These are phyloP conservation scores for Torymus aiolomorphi DNA, from an alignment of 2,888 invertebrate species.

Conservation along the genomic window DNA sequence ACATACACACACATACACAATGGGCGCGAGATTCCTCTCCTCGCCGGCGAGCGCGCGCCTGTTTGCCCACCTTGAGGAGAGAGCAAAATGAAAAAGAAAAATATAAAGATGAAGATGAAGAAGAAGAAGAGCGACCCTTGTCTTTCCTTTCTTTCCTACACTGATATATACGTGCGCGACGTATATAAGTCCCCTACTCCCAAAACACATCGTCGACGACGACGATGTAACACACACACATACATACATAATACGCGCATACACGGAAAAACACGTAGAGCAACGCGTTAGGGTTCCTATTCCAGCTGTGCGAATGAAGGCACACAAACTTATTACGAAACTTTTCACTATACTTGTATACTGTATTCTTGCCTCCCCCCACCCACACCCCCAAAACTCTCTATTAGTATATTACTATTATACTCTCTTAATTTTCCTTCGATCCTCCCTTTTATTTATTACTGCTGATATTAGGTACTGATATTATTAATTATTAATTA, in stretches of 20 bases:
- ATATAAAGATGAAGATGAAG: background rate
- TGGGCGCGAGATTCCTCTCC: conserved; percentile 8
- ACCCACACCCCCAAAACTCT: too few relatives aligned
- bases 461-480: conserved; percentile 54
- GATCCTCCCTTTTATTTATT: conserved; percentile 53
- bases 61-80: conserved; percentile 31
- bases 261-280: conserved; percentile 27
- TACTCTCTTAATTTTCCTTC: conserved; percentile 9
- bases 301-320: conserved; percentile 12
- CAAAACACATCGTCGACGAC: conserved; percentile 34
- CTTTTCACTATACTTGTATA: background rate
- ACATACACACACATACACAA: too few relatives aligned
- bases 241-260: too few relatives aligned
- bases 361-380: background rate
- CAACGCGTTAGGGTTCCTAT: conserved; percentile 57
- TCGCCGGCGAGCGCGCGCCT: conserved; percentile 10
- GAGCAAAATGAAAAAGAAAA: too few relatives aligned
- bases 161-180: too few relatives aligned
- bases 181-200: too few relatives aligned
- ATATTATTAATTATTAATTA: conserved; percentile 46
- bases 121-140: conserved; percentile 32
- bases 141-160: conserved; percentile 40
- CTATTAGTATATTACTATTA: too few relatives aligned
- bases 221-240: too few relatives aligned
- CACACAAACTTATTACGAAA: conserved; percentile 18